Percentiles rank a stretch among this genome's conserved stretches.
Evolutionary conservation across 2,888 invertebrate genomes (phyloP).

Genomic region (Erpobdella octoculata): DNA sequence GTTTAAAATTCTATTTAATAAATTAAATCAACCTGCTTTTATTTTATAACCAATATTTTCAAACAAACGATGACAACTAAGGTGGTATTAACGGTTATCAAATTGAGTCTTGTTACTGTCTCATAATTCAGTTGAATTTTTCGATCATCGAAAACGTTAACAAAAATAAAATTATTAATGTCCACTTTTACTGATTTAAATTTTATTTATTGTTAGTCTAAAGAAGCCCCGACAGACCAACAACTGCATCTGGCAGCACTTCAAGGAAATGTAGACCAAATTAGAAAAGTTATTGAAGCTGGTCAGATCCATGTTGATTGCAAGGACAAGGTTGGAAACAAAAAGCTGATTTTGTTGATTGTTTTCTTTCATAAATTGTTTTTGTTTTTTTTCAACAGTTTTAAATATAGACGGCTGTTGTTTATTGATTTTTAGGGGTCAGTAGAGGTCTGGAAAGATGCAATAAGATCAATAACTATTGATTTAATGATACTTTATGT

Average conservation of each 20-base stretch:
- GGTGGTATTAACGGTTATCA: too few relatives aligned
- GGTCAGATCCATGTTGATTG: slow-evolving; percentile 91
- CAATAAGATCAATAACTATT: neutral
- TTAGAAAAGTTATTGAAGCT: slow-evolving; percentile 74
- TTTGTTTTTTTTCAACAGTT: neutral
- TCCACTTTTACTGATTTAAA: too few relatives aligned
- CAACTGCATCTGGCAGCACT: slow-evolving; percentile 83
- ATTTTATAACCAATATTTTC: too few relatives aligned
- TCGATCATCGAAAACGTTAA: too few relatives aligned
- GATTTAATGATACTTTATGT: neutral
- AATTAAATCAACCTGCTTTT: too few relatives aligned
- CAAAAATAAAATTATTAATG: too few relatives aligned
- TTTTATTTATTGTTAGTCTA: slow-evolving; percentile 23
- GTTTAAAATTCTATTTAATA: too few relatives aligned
- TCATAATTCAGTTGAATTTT: too few relatives aligned
- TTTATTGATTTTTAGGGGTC: neutral
- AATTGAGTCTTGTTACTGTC: too few relatives aligned
- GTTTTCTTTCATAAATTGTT: slow-evolving; percentile 15
- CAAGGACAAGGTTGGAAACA: slow-evolving; percentile 70
- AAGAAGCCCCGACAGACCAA: slow-evolving; percentile 79
- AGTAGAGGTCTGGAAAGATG: neutral
- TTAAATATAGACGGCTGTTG: neutral
- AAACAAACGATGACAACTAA: too few relatives aligned
- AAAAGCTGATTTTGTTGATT: neutral
- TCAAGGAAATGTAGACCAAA: slow-evolving; percentile 69